Evolutionary conservation across 2,797 vertebrate genomes (phyloP).

Genomic region (Mormyrops attenuatus): DNA sequence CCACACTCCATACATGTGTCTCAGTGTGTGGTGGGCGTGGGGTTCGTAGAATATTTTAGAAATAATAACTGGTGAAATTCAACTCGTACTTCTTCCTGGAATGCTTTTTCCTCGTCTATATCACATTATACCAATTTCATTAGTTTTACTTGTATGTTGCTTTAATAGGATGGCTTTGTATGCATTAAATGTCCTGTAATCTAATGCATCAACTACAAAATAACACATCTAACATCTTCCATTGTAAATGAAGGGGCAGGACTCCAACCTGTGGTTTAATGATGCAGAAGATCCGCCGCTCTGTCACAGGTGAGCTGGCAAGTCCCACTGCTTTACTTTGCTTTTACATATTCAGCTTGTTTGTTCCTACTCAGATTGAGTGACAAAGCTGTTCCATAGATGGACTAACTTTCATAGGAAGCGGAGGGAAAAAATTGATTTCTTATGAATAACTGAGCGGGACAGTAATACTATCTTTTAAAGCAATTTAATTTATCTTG

Average conservation of each 20-base stretch:
- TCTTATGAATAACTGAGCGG: neutral
- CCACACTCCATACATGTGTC: neutral
- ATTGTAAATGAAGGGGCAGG: conserved; percentile 44
- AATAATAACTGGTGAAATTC: neutral
- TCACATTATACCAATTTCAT: neutral
- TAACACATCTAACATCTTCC: conserved; percentile 17
- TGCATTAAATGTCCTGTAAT: neutral
- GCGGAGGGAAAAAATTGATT: neutral
- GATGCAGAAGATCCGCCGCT: conserved; percentile 57
- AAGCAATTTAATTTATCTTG: neutral
- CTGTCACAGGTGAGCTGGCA: conserved; percentile 57
- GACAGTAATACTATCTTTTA: neutral
- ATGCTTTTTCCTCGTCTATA: neutral
- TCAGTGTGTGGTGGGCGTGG: neutral
- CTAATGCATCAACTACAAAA: neutral
- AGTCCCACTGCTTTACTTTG: neutral
- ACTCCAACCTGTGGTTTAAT: conserved; percentile 45
- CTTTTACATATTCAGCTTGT: neutral
- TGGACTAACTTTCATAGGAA: neutral
- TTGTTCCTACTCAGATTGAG: neutral
- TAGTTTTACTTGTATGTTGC: neutral
- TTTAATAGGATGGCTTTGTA: neutral
- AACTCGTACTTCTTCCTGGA: neutral
- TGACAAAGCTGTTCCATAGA: neutral
- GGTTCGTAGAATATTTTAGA: neutral